phyloP scores from a whole-genome alignment of 2,888 invertebrate genomes.

The Copidosoma aretas region DNA sequence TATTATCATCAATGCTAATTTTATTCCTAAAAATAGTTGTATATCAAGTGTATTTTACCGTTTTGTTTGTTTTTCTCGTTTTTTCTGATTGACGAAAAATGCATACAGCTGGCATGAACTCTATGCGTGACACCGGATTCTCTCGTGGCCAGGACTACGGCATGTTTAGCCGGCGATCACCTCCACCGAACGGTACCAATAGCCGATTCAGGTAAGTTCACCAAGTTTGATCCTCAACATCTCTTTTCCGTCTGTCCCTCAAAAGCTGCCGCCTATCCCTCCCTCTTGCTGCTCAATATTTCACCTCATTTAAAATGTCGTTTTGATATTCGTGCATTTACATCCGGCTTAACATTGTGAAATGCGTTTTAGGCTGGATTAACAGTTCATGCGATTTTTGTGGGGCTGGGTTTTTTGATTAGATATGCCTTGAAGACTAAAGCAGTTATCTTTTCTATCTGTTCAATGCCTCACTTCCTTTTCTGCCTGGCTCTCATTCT shows the following conservation, averaged over 20 bases:
- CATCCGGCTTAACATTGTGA: conserved; percentile 60
- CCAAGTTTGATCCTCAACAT: conserved; percentile 32
- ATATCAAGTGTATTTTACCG: conserved; percentile 9
- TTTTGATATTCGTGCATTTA: conserved; percentile 44
- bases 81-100: not conserved
- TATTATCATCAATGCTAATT: no score
- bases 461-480: conserved; percentile 26
- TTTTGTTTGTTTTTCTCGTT: conserved; percentile 16
- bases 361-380: conserved; percentile 56
- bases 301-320: not conserved
- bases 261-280: not conserved
- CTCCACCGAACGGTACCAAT: conserved; percentile 66
- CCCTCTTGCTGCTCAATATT: conserved; percentile 32
- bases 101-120: conserved; percentile 66
- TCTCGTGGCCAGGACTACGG: conserved; percentile 72
- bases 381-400: conserved; percentile 58
- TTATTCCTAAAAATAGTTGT: not conserved
- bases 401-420: conserved; percentile 51
- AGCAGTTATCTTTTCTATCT: conserved; percentile 43
- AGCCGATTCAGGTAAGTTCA: conserved; percentile 61
- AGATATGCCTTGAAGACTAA: conserved; percentile 33
- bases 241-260: conserved; percentile 6
- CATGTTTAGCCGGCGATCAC: conserved; percentile 84
- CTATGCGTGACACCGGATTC: conserved; percentile 72
- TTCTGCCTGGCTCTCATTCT: conserved; percentile 16